A percentile compares a stretch with the other conserved stretches of the same genome.
These are phyloP conservation scores for Tachina fera DNA, from an alignment of 2,888 invertebrate species.

Conservation along the genomic window DNA sequence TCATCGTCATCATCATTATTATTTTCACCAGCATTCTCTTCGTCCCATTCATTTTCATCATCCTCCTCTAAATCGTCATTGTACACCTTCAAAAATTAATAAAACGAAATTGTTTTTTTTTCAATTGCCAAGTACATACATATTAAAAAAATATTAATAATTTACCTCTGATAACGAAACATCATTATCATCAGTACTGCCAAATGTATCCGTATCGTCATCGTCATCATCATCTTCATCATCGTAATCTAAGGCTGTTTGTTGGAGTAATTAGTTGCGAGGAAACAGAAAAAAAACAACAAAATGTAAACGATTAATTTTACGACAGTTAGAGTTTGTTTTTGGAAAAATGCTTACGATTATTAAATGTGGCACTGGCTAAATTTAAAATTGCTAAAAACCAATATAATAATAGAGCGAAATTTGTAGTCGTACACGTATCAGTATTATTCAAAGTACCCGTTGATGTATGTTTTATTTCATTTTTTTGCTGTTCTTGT, in stretches of 20 bases:
- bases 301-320: constrained; percentile 76
- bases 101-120: not conserved
- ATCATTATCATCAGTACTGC: constrained; percentile 85
- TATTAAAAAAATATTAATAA: constrained; percentile 2
- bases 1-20: constrained; percentile 84
- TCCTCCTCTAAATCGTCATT: constrained; percentile 85
- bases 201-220: constrained; percentile 81
- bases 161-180: constrained; percentile 81
- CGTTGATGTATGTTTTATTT: constrained; percentile 41
- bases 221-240: constrained; percentile 73
- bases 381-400: constrained; percentile 82
- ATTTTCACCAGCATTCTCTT: constrained; percentile 85
- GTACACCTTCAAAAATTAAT: constrained; percentile 76
- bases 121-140: too few relatives aligned
- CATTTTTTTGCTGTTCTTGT: constrained; percentile 70
- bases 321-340: constrained; percentile 47
- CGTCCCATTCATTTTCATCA: constrained; percentile 87
- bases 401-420: constrained; percentile 81
- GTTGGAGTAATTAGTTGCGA: not conserved
- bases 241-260: constrained; percentile 72
- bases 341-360: constrained; percentile 80
- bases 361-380: constrained; percentile 81
- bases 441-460: constrained; percentile 20
- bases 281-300: constrained; percentile 76
- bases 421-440: constrained; percentile 70